phyloP scores from a whole-genome alignment of 1,140 invertebrate species.

The Bradysia coprophila region DNA sequence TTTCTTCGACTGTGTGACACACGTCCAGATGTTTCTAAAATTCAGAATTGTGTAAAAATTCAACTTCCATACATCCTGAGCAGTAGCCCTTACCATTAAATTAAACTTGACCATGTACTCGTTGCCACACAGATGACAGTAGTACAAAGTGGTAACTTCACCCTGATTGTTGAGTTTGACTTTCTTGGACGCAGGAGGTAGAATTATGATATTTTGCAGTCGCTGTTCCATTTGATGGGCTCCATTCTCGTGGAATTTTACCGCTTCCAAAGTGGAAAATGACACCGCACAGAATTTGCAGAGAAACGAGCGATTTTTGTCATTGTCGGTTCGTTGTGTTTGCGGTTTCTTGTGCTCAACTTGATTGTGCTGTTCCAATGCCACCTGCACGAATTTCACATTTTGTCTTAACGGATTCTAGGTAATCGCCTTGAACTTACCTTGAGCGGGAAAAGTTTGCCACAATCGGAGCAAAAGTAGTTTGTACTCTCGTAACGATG shows the following conservation, averaged over 20 bases:
- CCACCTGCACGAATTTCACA: no score
- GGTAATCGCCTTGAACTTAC: no score
- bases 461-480: conserved; percentile 44
- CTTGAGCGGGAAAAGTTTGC: conserved; percentile 48
- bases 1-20: conserved; percentile 29
- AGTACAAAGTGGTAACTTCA: conserved; percentile 29
- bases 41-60: conserved; percentile 6
- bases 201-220: background rate
- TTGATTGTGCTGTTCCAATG: conserved; percentile 1
- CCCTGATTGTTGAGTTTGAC: background rate
- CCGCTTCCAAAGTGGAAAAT: background rate
- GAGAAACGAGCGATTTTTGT: background rate
- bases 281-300: background rate
- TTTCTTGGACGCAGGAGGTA: background rate
- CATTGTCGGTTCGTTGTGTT: background rate
- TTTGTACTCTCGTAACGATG: conserved; percentile 40
- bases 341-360: background rate
- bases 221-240: background rate
- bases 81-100: conserved; percentile 35
- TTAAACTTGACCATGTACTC: conserved; percentile 50
- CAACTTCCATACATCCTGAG: conserved; percentile 6
- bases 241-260: background rate
- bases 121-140: conserved; percentile 45
- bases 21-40: conserved; percentile 35
- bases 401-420: no score